Evolutionary conservation across 2,113 vertebrate species (phyloP), one percentile per base, ranked within the genome.

Genomic region (Dromas ardeola): DNA sequence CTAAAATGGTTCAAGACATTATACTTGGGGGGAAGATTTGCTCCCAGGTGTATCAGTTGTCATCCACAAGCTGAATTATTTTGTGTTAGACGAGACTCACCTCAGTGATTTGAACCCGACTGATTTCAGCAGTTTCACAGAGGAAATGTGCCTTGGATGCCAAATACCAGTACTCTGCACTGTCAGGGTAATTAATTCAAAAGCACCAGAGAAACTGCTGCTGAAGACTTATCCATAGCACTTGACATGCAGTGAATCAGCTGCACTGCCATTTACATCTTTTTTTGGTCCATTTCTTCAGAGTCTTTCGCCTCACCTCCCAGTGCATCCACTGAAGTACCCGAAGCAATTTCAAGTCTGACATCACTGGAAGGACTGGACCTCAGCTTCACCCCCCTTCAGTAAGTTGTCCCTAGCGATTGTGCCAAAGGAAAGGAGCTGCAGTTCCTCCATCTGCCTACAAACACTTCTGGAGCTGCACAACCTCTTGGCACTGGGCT

Each of bases 401-500:
- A 21, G 14, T 45, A 5, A 21, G 96, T 98, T 38, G 32, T 65
- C 10, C 52, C 77, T 20, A 80, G 90, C 10, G 97, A 98, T 38
- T 98, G 98, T 94, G 86, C 91, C 43, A 89, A 95, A 34, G 93
- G 98, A 77, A 92, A 40, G 26, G 38, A 97, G 52, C 83, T 98
- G 78, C 90, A 18, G 8, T 69, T 9, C 38, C 83, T 99, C 18
- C 97, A 96, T 49, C 94, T 98, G 81, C 97, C 96, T 92, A 84
- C 50, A 62, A 99, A 99, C 83, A 29, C 97, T 99, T 15, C 91
- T 63, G 65, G 98, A 98, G 21, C 96, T 99, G 12, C 79, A 34
- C 65, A 38, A 47, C 17, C 96, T 99, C 32, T 74, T 96, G 63
- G 96, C 81, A 9, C 97, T 98, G 21, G 97, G 97, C n/a, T 92